Conservation (phyloP, 2,888 invertebrate genomes). For the Troglohyphantes excavatus region DNA sequence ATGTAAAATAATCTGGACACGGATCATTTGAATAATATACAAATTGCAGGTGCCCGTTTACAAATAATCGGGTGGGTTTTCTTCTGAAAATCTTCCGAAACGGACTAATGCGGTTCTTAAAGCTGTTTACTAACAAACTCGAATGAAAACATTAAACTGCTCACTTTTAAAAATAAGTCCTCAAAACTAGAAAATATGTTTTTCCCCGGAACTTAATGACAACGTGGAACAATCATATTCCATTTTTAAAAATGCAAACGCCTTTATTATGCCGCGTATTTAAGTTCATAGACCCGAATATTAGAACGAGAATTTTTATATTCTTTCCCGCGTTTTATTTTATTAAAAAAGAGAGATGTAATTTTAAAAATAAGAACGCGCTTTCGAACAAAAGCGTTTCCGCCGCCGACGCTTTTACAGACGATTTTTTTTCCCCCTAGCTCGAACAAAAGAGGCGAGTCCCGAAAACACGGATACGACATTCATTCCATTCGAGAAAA, state of each 20-base stretch:
- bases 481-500: background rate
- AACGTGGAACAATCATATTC: background rate
- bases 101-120: no score
- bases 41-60: no score
- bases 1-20: no score
- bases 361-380: constrained; percentile 29
- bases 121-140: no score
- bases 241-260: background rate
- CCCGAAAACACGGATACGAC: constrained; percentile 35
- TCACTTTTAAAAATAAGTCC: no score
- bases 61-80: no score
- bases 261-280: background rate
- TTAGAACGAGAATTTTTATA: background rate
- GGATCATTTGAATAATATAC: no score
- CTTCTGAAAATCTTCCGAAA: no score
- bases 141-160: no score
- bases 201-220: background rate
- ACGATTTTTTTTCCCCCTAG: background rate
- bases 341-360: background rate
- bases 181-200: background rate
- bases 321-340: background rate
- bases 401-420: constrained; percentile 55
- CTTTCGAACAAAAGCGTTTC: constrained; percentile 43
- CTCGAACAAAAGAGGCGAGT: constrained; percentile 46
- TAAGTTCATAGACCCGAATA: background rate